Base-by-base conservation (phyloP, 2,113 vertebrate species). In the Apteryx mantelli region DNA sequence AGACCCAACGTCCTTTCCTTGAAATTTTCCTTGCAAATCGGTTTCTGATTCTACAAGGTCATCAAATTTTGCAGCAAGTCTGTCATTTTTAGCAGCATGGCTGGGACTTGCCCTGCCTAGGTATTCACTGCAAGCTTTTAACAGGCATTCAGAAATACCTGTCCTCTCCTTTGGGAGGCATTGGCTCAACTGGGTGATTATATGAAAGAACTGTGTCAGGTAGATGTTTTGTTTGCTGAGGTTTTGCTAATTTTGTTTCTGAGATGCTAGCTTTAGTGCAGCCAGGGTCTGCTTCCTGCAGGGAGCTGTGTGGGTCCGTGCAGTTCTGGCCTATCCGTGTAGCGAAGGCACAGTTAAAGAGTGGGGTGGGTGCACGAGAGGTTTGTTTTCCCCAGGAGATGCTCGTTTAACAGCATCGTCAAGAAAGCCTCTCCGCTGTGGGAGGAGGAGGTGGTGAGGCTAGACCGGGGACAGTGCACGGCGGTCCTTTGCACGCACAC, bases 251-350 rank as follows among this genome's bases (percentile, higher is more conserved):
- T 89, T 68, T 48, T 9, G 15, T 66, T 75, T 80, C 38, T 53
- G 63, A 55, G 61, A 7, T 25, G 44, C 44, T 30, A 21, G 21
- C 40, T 64, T 28, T 60, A 14, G 22, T 5, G 34, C 22, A 38
- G 52, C 14, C 52, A 25, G 38, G 28, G 42, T 38, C 36, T 52
- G 34, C 13, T 18, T 73, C 24, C 2, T 12, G 28, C 44, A 17
- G 13, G 20, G 28, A 38, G 2, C 65, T 60, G 36, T 1, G 3
- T 11, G 18, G 63, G 32, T 46, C 64, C 50, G 24, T 28, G 11
- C 42, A 20, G 1, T 77, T 38, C 36, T 38, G 36, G 17, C 40
- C 36, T 15, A 7, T 56, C 3, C 1, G 40, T 28, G 0, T 2
- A 36, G 65, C 36, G n/a, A 38, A 46, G 24, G 42, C 25, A 13